Evolutionary conservation across 2,888 invertebrate genomes (phyloP), one percentile per base, ranked within the genome.

Genomic region (Cosmopolites sordidus): DNA sequence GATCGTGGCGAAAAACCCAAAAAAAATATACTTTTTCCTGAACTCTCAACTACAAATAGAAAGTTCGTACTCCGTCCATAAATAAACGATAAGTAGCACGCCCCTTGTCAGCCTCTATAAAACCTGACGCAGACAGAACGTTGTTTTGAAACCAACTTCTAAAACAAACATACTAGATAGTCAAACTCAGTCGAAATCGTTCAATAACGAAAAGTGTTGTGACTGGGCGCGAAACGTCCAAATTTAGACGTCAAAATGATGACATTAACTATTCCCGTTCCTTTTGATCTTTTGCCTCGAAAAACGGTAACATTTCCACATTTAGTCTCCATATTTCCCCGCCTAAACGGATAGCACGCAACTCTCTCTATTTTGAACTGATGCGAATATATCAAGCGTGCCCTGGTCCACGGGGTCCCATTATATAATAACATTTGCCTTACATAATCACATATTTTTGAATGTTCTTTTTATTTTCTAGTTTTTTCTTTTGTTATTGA

Each of bases 251-350:
- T 6, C 5, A 27, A 27, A 27, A 27, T 27, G 27, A 11, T 2
- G 22, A 22, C 22, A 22, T 22, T 22, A 22, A 22, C 22, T 8
- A 22, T 22, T 11, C 8, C 11, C 33, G 33, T 33, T 12, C 4
- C 33, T 33, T 33, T 33, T 33, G 33, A 33, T 33, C 33, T 33
- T 33, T 33, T 33, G 11, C 33, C 11, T 12, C 33, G n/a, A 12
- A 51, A 51, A 50, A 45, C 29, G 17, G 39, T 14, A 30, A 51
- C 40, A 40, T 16, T 39, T 50, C 40, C 43, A 50, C 50, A 44
- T 50, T 50, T 50, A 50, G 40, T 38, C 29, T 15, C n/a, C 33
- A 39, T 44, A 44, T 44, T 50, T 50, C 44, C 38, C 29, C 8
- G 29, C 16, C 15, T 43, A n/a, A 12, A 43, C 9, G 22, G 39